A percentile compares a stretch with the other conserved stretches of the same genome.
Conservation (phyloP, 2,113 vertebrate species). For the Gobio gobio region DNA sequence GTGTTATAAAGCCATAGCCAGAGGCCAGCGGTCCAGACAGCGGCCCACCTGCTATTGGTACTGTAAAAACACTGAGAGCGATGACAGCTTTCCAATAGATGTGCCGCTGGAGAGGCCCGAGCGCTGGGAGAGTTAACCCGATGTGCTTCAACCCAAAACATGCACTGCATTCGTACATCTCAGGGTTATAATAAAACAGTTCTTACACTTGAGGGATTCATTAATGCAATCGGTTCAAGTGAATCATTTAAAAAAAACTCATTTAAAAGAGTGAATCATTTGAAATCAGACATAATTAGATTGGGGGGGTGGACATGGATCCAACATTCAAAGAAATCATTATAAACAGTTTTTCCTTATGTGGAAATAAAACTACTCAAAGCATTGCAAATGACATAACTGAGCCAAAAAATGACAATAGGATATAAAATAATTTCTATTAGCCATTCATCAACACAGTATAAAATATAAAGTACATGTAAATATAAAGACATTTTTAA, state of each 20-base stretch:
- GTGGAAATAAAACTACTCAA: neutral
- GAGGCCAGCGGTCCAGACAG: constrained; percentile 62
- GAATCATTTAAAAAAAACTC: too few relatives aligned
- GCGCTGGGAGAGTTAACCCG: constrained; percentile 40
- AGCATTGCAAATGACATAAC: neutral
- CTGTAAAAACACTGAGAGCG: constrained; percentile 64
- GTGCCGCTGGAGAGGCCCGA: constrained; percentile 56
- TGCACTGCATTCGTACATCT: neutral
- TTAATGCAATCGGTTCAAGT: too few relatives aligned
- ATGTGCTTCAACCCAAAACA: neutral
- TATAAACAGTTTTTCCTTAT: too few relatives aligned
- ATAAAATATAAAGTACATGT: neutral
- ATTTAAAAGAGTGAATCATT: too few relatives aligned
- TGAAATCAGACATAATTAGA: too few relatives aligned
- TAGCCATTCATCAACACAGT: neutral
- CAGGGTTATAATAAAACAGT: neutral
- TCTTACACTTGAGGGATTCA: too few relatives aligned
- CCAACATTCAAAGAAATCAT: too few relatives aligned
- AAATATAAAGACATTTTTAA: neutral
- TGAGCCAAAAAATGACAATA: too few relatives aligned
- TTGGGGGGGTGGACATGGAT: too few relatives aligned
- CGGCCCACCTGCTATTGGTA: constrained; percentile 71
- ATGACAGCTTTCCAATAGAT: constrained; percentile 73
- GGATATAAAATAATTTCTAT: neutral
- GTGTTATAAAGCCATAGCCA: constrained; percentile 55